phyloP scores from a whole-genome alignment of 2,888 invertebrate genomes.

The Netelia inedita region DNA sequence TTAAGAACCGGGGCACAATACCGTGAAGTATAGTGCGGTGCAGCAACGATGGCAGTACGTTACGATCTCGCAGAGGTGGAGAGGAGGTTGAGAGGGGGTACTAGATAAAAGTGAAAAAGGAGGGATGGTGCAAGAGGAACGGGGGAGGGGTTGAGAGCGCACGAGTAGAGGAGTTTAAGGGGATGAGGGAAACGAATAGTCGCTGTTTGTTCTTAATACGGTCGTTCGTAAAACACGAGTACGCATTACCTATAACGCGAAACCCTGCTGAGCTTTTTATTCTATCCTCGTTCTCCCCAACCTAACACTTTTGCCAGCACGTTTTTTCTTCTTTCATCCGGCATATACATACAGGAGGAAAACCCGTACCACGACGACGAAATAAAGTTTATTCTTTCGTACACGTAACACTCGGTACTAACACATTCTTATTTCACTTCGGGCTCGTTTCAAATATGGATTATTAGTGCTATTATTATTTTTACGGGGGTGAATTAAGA shows the following conservation, averaged over 20 bases:
- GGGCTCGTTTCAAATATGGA: not conserved
- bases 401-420: constrained; percentile 47
- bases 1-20: constrained; percentile 37
- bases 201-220: constrained; percentile 71
- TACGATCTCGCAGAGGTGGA: constrained; percentile 30
- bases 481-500: not conserved
- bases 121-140: not conserved
- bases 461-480: not conserved
- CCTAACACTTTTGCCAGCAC: not conserved
- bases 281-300: not conserved
- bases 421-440: constrained; percentile 28
- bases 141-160: not conserved
- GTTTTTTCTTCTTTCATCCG: constrained; percentile 22
- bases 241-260: constrained; percentile 34
- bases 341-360: not conserved
- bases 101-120: constrained; percentile 37
- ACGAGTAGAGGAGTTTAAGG: constrained; percentile 40
- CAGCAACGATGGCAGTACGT: constrained; percentile 23
- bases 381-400: constrained; percentile 66
- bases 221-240: constrained; percentile 70
- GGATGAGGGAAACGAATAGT: constrained; percentile 62
- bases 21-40: not conserved
- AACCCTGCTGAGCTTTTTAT: constrained; percentile 48
- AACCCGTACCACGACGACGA: constrained; percentile 27
- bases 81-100: not conserved